These are phyloP conservation scores for Hemibagrus guttatus DNA, from an alignment of 2,797 vertebrate species.

Conservation along the genomic window DNA sequence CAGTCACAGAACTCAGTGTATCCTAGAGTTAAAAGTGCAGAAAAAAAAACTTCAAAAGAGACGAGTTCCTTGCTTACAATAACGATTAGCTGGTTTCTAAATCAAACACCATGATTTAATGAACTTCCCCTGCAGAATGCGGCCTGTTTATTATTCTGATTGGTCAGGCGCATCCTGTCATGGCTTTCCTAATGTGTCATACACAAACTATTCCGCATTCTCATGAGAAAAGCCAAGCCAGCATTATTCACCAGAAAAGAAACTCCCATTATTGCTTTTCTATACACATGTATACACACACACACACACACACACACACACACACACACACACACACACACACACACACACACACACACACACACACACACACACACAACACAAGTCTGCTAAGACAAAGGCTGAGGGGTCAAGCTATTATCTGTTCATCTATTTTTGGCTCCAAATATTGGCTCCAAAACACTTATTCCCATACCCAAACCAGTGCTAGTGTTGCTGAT, in stretches of 20 bases:
- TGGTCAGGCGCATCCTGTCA: slow-evolving; percentile 77
- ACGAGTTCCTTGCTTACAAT: slow-evolving; percentile 74
- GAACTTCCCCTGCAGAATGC: slow-evolving; percentile 76
- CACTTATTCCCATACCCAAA: too few species aligned
- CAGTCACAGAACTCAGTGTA: slow-evolving; percentile 74
- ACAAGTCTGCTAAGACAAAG: neutral
- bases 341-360: slow-evolving; percentile 23
- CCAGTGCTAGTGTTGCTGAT: neutral
- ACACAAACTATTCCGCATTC: slow-evolving; percentile 71
- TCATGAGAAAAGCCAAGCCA: slow-evolving; percentile 71
- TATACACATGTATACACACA: slow-evolving; percentile 4
- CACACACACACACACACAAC: slow-evolving; percentile 2
- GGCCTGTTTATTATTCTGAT: slow-evolving; percentile 82
- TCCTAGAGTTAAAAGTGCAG: slow-evolving; percentile 72
- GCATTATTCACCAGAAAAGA: slow-evolving; percentile 43
- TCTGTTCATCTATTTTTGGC: neutral
- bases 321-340: slow-evolving; percentile 9
- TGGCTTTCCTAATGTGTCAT: slow-evolving; percentile 67
- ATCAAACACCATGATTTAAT: slow-evolving; percentile 83
- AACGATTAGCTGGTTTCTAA: slow-evolving; percentile 78
- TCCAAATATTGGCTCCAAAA: neutral
- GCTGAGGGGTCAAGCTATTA: neutral
- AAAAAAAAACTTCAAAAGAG: slow-evolving; percentile 76
- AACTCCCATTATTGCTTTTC: slow-evolving; percentile 41
- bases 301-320: slow-evolving; percentile 11